phyloP scores from a whole-genome alignment of 2,888 invertebrate species.

The Drosophila antonietae region DNA sequence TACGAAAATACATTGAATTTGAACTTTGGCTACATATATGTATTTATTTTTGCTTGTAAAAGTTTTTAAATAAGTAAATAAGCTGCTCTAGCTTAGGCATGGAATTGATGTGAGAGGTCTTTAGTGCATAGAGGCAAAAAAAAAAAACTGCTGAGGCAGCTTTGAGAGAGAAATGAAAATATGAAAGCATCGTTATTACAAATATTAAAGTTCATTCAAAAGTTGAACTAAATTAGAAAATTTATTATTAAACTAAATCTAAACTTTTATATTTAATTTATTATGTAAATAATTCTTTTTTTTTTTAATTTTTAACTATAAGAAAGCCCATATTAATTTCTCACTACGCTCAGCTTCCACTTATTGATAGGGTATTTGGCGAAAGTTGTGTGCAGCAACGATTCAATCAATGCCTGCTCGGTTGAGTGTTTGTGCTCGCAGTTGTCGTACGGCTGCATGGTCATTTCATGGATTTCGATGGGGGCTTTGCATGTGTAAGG shows the following conservation, averaged over 20 bases:
- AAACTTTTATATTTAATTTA: too few species aligned
- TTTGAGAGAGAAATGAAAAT: too few species aligned
- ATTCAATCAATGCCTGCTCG: neutral
- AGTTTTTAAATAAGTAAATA: neutral
- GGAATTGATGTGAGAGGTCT: neutral
- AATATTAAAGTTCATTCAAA: too few species aligned
- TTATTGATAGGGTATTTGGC: neutral
- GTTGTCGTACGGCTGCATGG: constrained; percentile 28
- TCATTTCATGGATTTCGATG: constrained; percentile 44
- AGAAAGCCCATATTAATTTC: neutral
- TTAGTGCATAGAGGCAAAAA: too few species aligned
- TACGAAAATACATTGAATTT: neutral
- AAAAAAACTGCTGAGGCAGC: too few species aligned
- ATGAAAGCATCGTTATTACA: too few species aligned
- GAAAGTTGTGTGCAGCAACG: neutral
- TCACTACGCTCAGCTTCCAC: neutral
- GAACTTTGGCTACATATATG: neutral
- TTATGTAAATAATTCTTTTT: too few species aligned
- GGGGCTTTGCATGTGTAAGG: constrained; percentile 51
- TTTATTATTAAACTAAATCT: too few species aligned
- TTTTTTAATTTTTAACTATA: neutral
- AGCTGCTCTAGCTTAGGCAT: neutral
- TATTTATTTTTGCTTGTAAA: neutral
- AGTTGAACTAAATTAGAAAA: too few species aligned
- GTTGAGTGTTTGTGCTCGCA: neutral